Base-by-base conservation (phyloP, 2,888 invertebrate genomes). In the Acronicta alni region DNA sequence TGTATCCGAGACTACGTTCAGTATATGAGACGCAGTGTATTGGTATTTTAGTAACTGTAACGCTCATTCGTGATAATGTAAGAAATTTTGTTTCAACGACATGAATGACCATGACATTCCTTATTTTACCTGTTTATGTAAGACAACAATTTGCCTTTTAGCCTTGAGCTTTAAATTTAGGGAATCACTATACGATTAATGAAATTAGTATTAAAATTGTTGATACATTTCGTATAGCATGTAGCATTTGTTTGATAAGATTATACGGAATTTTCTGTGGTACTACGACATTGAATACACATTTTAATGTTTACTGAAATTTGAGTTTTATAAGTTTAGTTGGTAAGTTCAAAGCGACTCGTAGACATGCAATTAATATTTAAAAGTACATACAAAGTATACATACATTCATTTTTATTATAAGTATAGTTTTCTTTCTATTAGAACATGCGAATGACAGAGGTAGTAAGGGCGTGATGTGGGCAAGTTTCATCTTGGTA, bases 61-160 rank as follows among this genome's bases (percentile, higher is more conserved):
- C 67, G 78, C 78, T 71, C 70, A 73, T 77, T 73, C 63, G 69
- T 67, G 63, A 45, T 64, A 68, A 65, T 77, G 67, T 69, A 71
- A 77, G 78, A 75, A 75, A 67, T 75, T 70, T 66, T 57, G 71
- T 71, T 75, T 63, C 79, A 75, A 72, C 75, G 75, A 74, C 55
- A 76, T 61, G 65, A 79, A 73, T 70, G 69, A 79, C 77, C 80
- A 80, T 80, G 81, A 80, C 80, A 80, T 80, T 80, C 80, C 80
- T 71, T 76, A 68, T 68, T 79, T 77, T 79, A 75, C 72, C 79
- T 79, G 75, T 77, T 72, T 69, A 69, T 62, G 35, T 71, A 69
- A 76, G 77, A 76, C 60, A 72, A 66, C 57, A 71, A 48, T 68
- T 35, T 78, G 78, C 77, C 77, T 69, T 66, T 62, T 72, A 51